Evolutionary conservation across 2,797 vertebrate species (phyloP).

Genomic region (Pogonophryne albipinna): DNA sequence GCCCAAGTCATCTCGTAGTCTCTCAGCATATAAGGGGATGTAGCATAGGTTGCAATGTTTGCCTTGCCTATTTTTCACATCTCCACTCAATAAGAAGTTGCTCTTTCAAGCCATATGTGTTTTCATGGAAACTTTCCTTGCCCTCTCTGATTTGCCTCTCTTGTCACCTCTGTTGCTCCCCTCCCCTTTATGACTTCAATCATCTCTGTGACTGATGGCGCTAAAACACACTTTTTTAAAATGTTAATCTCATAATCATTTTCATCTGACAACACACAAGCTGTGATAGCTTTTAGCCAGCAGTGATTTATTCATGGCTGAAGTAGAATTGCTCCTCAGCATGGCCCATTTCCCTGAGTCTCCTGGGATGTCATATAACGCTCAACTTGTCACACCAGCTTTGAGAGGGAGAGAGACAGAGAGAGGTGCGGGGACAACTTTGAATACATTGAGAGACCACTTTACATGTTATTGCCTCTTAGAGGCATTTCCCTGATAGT

Average conservation of each 20-base stretch:
- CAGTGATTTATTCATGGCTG: slow-evolving; percentile 63
- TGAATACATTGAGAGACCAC: slow-evolving; percentile 56
- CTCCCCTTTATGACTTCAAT: slow-evolving; percentile 40
- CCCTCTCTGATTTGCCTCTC: slow-evolving; percentile 9
- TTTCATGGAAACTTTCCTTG: neutral
- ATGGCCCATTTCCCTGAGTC: slow-evolving; percentile 57
- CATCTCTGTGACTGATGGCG: slow-evolving; percentile 43
- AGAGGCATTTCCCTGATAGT: slow-evolving; percentile 54
- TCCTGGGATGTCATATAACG: slow-evolving; percentile 52
- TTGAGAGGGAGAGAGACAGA: neutral
- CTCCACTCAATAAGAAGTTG: neutral
- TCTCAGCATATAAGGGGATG: no score
- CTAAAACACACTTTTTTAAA: slow-evolving; percentile 58
- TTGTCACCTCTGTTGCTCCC: neutral
- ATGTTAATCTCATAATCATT: slow-evolving; percentile 61
- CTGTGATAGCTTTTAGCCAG: slow-evolving; percentile 36
- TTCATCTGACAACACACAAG: slow-evolving; percentile 49
- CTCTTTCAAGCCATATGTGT: neutral
- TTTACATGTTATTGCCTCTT: slow-evolving; percentile 68
- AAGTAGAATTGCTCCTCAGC: slow-evolving; percentile 39
- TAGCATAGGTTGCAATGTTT: neutral
- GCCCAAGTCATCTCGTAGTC: no score
- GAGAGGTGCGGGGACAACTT: slow-evolving; percentile 28
- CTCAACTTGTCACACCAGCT: slow-evolving; percentile 48
- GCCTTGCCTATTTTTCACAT: neutral